These are phyloP conservation scores for Trochalopteron elliotii DNA, from an alignment of 2,113 vertebrate genomes.

Conservation along the genomic window DNA sequence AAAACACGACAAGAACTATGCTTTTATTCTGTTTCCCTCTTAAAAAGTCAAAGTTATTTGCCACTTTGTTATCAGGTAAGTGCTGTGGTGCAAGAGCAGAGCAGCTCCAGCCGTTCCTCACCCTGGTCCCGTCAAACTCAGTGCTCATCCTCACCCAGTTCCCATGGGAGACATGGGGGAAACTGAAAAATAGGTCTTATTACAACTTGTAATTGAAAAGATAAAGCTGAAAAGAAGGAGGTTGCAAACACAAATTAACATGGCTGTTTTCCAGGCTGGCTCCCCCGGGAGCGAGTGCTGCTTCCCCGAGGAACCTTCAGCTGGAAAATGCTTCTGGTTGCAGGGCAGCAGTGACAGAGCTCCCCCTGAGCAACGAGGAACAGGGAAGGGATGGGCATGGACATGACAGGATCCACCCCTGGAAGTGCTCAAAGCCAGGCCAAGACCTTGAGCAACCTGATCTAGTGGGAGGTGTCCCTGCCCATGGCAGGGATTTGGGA, in stretches of 20 bases:
- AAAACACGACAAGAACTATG: not conserved
- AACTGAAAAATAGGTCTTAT: not conserved
- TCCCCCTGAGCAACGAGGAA: not conserved
- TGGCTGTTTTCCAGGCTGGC: not conserved
- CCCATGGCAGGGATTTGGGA: not conserved
- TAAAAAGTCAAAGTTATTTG: not conserved
- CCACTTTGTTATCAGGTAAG: not conserved
- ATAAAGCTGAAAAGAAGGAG: slow-evolving; percentile 21
- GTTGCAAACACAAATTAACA: not conserved
- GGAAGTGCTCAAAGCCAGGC: not conserved
- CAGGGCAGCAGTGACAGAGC: not conserved
- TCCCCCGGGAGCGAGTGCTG: not conserved
- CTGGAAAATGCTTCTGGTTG: not conserved
- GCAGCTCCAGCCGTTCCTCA: not conserved
- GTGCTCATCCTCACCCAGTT: not conserved
- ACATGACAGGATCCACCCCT: not conserved
- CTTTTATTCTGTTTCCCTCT: not conserved
- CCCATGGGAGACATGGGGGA: not conserved
- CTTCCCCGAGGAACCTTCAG: not conserved
- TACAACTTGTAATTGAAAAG: slow-evolving; percentile 54
- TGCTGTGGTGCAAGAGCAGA: not conserved
- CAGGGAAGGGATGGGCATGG: not conserved
- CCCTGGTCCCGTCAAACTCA: not conserved
- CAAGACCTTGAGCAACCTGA: not conserved
- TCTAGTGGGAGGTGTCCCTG: not conserved